Evolutionary conservation across 2,113 vertebrate genomes (phyloP).

Genomic region (Ornithorhynchus anatinus): DNA sequence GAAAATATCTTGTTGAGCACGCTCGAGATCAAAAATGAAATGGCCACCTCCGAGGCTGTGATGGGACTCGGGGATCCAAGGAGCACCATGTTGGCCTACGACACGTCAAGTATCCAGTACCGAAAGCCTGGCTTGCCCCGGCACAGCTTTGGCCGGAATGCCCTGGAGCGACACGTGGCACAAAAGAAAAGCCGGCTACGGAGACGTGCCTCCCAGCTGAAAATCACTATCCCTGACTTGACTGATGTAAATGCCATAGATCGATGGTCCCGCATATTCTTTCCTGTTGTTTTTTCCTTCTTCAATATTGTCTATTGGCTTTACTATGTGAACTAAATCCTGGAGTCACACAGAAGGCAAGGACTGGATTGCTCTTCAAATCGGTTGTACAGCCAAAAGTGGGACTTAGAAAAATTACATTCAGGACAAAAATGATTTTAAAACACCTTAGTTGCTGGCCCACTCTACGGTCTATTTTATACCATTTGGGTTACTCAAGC

Average conservation of each 20-base stretch:
- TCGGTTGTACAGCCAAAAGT: conserved; percentile 81
- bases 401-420: conserved; percentile 82
- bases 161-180: conserved; percentile 90
- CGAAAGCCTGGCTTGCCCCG: conserved; percentile 90
- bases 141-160: conserved; percentile 91
- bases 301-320: conserved; percentile 99
- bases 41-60: conserved; percentile 91
- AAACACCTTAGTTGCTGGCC: conserved; percentile 92
- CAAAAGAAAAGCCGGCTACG: conserved; percentile 96
- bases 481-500: conserved; percentile 66
- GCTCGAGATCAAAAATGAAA: conserved; percentile 98
- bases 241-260: conserved; percentile 99
- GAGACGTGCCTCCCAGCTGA: conserved; percentile 92
- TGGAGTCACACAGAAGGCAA: conserved; percentile 64
- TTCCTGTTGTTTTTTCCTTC: conserved; percentile 96
- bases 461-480: conserved; percentile 74
- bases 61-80: conserved; percentile 93
- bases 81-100: conserved; percentile 92
- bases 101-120: conserved; percentile 93
- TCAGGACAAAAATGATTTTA: conserved; percentile 84
- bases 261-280: conserved; percentile 97
- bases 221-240: conserved; percentile 97
- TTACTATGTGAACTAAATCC: conserved; percentile 95
- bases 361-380: conserved; percentile 79
- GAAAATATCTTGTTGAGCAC: conserved; percentile 97